Base-by-base conservation (phyloP, 2,888 invertebrate species). In the Aleiodes testaceus region DNA sequence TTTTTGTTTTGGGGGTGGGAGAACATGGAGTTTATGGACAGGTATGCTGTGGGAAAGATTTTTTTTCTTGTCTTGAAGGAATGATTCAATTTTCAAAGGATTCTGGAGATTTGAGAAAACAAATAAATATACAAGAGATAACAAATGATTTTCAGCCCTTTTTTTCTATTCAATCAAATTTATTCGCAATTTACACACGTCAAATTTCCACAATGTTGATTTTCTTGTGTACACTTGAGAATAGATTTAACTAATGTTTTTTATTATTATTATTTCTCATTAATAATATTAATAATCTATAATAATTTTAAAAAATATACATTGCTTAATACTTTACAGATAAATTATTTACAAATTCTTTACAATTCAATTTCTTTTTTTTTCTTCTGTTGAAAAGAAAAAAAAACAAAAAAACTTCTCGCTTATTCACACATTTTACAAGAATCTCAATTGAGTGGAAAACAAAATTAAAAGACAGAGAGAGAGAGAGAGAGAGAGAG, bases 391-490 rank as follows among this genome's bases (percentile, higher is more conserved):
- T 42, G 2, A 6, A 36, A 36, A n/a, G n/a, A n/a, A n/a, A n/a
- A n/a, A n/a, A n/a, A n/a, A n/a, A n/a, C n/a, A n/a, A n/a, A 7
- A 42, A 36, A 36, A 63, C 63, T 64, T 64, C 50, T 80, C 74
- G 79, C 79, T 79, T 83, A 83, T 82, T 83, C 82, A 83, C 83
- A 83, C 82, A 83, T 83, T 82, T 81, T 83, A 84, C 83, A 84
- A 11, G 12, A 42, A 70, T 53, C 42, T 36, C 42, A 53, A n/a
- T 26, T 36, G 36, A 52, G 36, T 52, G 16, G 26, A 66, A 18
- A 20, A 14, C 16, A 18, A 50, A 26, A n/a, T 53, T 20, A n/a
- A 20, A 26, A 30, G 3, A 55, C 7, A 30, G 1, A 36, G n/a
- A 49, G n/a, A 47, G 7, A 6, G n/a, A 16, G n/a, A 49, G n/a